Evolutionary conservation across 2,888 invertebrate species (phyloP).

Genomic region (Caenorhabditis sp.): DNA sequence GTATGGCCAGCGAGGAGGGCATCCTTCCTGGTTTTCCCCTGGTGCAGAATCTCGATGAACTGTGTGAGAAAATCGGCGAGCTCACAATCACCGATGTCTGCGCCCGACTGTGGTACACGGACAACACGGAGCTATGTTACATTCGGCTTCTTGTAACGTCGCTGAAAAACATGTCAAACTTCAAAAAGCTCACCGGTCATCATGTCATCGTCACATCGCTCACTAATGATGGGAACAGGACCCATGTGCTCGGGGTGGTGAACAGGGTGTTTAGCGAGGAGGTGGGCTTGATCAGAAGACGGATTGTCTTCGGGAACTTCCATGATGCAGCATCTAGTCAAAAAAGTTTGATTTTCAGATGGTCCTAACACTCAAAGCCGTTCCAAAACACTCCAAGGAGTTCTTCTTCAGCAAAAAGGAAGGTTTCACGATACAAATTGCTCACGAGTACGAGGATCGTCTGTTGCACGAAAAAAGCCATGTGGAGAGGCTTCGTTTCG

Average conservation of each 20-base stretch:
- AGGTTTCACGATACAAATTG: slow-evolving; percentile 26
- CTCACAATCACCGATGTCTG: slow-evolving; percentile 20
- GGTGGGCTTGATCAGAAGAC: slow-evolving; percentile 8
- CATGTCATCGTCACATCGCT: slow-evolving; percentile 19
- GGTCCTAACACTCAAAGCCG: slow-evolving; percentile 36
- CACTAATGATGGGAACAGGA: background rate
- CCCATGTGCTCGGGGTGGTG: slow-evolving; percentile 25
- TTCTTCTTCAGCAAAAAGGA: slow-evolving; percentile 12
- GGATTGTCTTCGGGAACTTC: too few species aligned
- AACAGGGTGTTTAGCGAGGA: slow-evolving; percentile 36
- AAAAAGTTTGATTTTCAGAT: slow-evolving; percentile 30
- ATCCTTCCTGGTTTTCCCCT: slow-evolving; percentile 44
- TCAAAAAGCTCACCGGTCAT: slow-evolving; percentile 32
- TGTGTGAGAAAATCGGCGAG: slow-evolving; percentile 47
- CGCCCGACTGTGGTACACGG: slow-evolving; percentile 10
- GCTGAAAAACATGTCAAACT: background rate
- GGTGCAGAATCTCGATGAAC: slow-evolving; percentile 43
- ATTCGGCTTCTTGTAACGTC: slow-evolving; percentile 27
- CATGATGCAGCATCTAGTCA: background rate
- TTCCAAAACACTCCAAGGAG: background rate
- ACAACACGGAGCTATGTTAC: background rate
- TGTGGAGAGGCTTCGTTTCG: background rate
- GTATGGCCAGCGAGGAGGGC: slow-evolving; percentile 22
- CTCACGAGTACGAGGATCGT: slow-evolving; percentile 20
- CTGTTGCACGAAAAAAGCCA: background rate